Conservation (phyloP, 2,797 vertebrate genomes). For the Leptoclinus maculatus region DNA sequence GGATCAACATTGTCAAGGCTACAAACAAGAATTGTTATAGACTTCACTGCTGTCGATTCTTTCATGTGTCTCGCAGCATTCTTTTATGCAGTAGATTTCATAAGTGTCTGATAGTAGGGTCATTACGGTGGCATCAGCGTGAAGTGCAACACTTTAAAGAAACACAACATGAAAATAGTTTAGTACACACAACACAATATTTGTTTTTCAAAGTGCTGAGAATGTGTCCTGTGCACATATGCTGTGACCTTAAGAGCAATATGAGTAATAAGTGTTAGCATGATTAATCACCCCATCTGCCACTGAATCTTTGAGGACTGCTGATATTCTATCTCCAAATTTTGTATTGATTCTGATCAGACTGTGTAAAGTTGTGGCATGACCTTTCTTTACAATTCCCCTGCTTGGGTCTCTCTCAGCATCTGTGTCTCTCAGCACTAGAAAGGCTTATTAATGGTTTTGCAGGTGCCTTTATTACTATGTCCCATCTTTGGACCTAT, state of each 20-base stretch:
- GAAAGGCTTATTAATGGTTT: constrained; percentile 77
- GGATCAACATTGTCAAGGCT: constrained; percentile 85
- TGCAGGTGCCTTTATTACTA: constrained; percentile 76
- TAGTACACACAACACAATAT: constrained; percentile 13
- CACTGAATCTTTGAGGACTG: constrained; percentile 77
- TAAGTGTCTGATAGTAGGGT: constrained; percentile 57
- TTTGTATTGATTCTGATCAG: constrained; percentile 86
- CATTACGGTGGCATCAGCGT: constrained; percentile 63
- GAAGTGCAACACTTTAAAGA: constrained; percentile 50
- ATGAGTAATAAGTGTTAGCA: constrained; percentile 74
- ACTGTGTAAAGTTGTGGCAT: constrained; percentile 82
- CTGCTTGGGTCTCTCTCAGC: constrained; percentile 60
- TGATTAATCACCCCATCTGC: constrained; percentile 84
- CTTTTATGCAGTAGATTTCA: constrained; percentile 70
- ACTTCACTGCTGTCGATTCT: constrained; percentile 72
- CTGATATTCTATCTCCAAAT: constrained; percentile 80
- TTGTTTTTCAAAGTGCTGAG: constrained; percentile 38
- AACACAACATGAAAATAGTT: constrained; percentile 37
- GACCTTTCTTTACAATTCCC: constrained; percentile 82
- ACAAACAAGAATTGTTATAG: constrained; percentile 81
- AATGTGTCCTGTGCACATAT: constrained; percentile 40
- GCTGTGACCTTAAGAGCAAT: constrained; percentile 60
- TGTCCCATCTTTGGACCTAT: constrained; percentile 75
- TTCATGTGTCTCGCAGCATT: constrained; percentile 75
- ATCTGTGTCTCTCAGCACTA: constrained; percentile 75